Evolutionary conservation across 2,888 invertebrate species (phyloP), one percentile per base, ranked within the genome.

Genomic region (Acronicta alni): DNA sequence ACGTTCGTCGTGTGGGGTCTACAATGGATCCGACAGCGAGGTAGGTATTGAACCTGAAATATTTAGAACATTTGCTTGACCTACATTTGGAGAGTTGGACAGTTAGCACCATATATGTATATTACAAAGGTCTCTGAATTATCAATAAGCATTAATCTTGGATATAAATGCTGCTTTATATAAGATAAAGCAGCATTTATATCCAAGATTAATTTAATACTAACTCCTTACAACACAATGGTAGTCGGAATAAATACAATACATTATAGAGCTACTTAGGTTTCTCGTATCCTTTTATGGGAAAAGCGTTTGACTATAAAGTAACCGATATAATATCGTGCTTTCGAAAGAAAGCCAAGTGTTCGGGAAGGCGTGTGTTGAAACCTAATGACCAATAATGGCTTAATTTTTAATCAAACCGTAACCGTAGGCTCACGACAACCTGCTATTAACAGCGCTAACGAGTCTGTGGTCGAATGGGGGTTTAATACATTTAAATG

Each of bases 351-450:
- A 69, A 70, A 74, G 61, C 56, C 16, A 52, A 63, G 43, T 57
- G 48, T 57, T 51, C 53, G 39, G 61, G 58, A 62, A 66, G 59
- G 62, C 59, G 72, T 63, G 49, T 71, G 64, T 75, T 72, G n/a
- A n/a, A n/a, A 62, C 48, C 42, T 70, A 85, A 86, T 83, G 82
- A 69, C 73, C 71, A 73, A 49, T 85, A 88, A 87, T 87, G 78
- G 72, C 85, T 88, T 86, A 85, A 88, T 88, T 82, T 87, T 87
- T 83, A 86, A 86, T 86, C 76, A 81, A 79, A 83, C 62, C 59
- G 75, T 71, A 75, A 56, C 70, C 46, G 66, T 67, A 58, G 59
- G 55, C 56, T 60, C 83, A 82, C 82, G 87, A 77, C 82, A 86
- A 80, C 83, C 82, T 73, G 75, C 75, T 81, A 87, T 88, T 88